A percentile compares a stretch with the other conserved stretches of the same genome.
Evolutionary conservation across 2,888 invertebrate genomes (phyloP).

Genomic region (Xestia c-nigrum): DNA sequence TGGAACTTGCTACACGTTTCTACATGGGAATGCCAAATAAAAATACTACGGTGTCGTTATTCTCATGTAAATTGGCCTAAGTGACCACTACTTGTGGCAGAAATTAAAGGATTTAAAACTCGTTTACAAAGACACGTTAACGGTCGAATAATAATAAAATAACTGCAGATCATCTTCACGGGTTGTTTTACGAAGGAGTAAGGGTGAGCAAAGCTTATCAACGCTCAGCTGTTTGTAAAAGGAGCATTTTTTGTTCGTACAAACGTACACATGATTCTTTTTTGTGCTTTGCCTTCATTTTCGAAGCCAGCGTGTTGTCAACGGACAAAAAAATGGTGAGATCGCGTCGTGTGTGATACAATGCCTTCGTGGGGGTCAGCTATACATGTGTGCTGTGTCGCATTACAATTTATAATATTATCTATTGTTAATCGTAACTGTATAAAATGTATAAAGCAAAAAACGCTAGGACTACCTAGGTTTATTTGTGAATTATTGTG

Average conservation of each 20-base stretch:
- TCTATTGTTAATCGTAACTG: constrained; percentile 36
- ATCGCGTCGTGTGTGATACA: constrained; percentile 82
- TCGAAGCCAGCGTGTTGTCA: constrained; percentile 72
- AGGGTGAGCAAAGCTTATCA: constrained; percentile 68
- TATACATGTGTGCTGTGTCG: constrained; percentile 62
- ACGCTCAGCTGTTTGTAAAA: constrained; percentile 85
- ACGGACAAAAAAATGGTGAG: constrained; percentile 80
- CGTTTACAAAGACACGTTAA: constrained; percentile 26
- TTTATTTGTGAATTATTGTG: neutral
- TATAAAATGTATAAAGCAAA: constrained; percentile 31
- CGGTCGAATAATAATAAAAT: constrained; percentile 44
- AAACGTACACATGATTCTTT: constrained; percentile 77
- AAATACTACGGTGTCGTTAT: neutral
- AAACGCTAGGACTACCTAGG: neutral
- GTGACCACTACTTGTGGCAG: neutral
- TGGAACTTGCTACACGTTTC: neutral
- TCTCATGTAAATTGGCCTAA: constrained; percentile 30
- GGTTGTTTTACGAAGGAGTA: constrained; percentile 55
- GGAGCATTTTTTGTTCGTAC: constrained; percentile 74
- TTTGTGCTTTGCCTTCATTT: constrained; percentile 70
- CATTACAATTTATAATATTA: constrained; percentile 52
- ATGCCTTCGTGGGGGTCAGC: constrained; percentile 80
- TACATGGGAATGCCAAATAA: constrained; percentile 1
- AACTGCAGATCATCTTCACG: constrained; percentile 26
- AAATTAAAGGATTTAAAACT: constrained; percentile 29